These are phyloP conservation scores for Otis tarda DNA, from an alignment of 2,113 vertebrate species.

Conservation along the genomic window DNA sequence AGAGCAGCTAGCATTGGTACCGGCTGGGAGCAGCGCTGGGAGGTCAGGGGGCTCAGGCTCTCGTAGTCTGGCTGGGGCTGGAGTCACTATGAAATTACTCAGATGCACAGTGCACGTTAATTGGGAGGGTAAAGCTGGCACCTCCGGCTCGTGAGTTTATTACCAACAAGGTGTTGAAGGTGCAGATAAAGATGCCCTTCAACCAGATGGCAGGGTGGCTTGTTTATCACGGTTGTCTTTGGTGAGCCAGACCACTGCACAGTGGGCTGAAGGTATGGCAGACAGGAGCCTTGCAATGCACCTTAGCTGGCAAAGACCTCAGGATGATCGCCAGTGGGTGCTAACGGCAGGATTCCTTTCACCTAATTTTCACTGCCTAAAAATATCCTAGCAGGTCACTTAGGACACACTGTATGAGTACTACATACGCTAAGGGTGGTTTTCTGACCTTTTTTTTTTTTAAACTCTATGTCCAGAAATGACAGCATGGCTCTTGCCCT, in stretches of 20 bases:
- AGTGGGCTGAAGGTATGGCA: not conserved
- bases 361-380: not conserved
- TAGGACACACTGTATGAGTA: not conserved
- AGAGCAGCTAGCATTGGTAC: rapidly evolving
- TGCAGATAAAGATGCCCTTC: not conserved
- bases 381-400: not conserved
- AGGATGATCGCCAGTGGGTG: not conserved
- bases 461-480: not conserved
- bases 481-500: not conserved
- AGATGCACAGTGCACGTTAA: rapidly evolving
- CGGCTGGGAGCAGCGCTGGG: not conserved
- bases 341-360: not conserved
- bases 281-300: too few relatives aligned
- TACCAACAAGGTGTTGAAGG: not conserved
- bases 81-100: not conserved
- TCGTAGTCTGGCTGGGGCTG: not conserved
- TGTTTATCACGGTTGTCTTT: not conserved
- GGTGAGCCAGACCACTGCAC: not conserved
- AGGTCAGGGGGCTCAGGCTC: not conserved
- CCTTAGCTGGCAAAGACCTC: too few relatives aligned
- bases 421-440: not conserved
- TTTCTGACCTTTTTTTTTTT: not conserved
- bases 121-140: not conserved
- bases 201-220: not conserved
- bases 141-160: not conserved